These are phyloP conservation scores for Pantherophis guttatus DNA, from an alignment of 2,113 vertebrate genomes.

Conservation along the genomic window DNA sequence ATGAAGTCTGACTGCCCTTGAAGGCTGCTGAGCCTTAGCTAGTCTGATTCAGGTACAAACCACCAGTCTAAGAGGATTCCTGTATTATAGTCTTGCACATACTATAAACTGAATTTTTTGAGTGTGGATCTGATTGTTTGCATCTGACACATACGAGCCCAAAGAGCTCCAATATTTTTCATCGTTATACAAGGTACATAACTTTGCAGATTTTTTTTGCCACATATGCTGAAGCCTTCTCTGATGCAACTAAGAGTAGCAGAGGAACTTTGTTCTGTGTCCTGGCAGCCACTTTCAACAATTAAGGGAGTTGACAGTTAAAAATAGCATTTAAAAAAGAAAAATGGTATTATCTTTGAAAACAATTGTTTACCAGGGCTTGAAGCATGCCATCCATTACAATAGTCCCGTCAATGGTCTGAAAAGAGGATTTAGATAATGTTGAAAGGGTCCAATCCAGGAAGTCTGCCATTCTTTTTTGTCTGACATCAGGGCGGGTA, in stretches of 20 bases:
- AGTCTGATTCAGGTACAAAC: neutral
- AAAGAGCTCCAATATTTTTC: neutral
- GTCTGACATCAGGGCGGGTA: slow-evolving; percentile 88
- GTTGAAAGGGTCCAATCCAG: slow-evolving; percentile 87
- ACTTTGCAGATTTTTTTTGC: neutral
- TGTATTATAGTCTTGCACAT: neutral
- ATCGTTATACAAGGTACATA: neutral
- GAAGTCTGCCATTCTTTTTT: slow-evolving; percentile 83
- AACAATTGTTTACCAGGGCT: slow-evolving; percentile 81
- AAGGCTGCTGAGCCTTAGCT: neutral
- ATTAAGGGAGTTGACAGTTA: neutral
- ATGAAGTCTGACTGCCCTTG: neutral
- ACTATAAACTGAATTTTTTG: neutral
- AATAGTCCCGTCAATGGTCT: slow-evolving; percentile 77
- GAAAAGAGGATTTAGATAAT: slow-evolving; percentile 75
- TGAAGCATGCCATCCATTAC: slow-evolving; percentile 86
- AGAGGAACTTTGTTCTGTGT: neutral
- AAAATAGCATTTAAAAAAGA: neutral
- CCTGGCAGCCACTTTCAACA: neutral
- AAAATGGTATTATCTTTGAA: neutral
- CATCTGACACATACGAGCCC: neutral
- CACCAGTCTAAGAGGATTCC: neutral
- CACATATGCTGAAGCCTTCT: neutral
- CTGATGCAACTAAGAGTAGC: neutral
- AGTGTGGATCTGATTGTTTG: neutral